Evolutionary conservation across 2,888 invertebrate species (phyloP), one percentile per base, ranked within the genome.

Genomic region (Lysandra coridon): DNA sequence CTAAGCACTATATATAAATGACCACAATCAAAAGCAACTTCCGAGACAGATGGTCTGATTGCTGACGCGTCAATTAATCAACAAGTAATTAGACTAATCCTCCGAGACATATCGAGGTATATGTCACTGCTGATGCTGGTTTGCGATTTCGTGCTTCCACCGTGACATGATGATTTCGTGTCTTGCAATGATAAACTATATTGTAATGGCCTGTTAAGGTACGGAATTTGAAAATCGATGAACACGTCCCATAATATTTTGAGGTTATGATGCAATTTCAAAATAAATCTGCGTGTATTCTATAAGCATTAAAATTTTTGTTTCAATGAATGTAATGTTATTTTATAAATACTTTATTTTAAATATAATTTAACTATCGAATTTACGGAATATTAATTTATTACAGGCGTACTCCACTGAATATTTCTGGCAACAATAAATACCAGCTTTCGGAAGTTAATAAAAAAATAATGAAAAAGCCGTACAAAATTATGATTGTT

Each of bases 41-140:
- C 82, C 81, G 83, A 83, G 87, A 84, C 85, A 86, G 83, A 82
- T 84, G 86, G 83, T 83, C 78, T 80, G 80, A 81, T 78, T 82
- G 82, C 80, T 81, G 86, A 85, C 84, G 85, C 83, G 85, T 84
- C 86, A 85, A 89, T 89, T 88, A 87, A 89, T 88, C 87, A 88
- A 85, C 49, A 80, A 79, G 78, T 83, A 84, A 87, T 86, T 85
- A 85, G 84, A 62, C 73, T 74, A 74, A 80, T 78, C 64, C 78
- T 57, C 53, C n/a, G 73, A 57, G 23, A 78, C 73, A 33, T 44
- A 57, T 53, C 76, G 49, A 53, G 53, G 57, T 44, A 69, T 37
- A 69, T 69, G 44, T 78, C 49, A 69, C 33, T 78, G 69, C 69
- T 37, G 23, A 69, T 69, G 69, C 69, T 37, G 33, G 69, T 69